Base-by-base conservation (phyloP, 1,140 invertebrate genomes). In the Cataglyphis hispanica region DNA sequence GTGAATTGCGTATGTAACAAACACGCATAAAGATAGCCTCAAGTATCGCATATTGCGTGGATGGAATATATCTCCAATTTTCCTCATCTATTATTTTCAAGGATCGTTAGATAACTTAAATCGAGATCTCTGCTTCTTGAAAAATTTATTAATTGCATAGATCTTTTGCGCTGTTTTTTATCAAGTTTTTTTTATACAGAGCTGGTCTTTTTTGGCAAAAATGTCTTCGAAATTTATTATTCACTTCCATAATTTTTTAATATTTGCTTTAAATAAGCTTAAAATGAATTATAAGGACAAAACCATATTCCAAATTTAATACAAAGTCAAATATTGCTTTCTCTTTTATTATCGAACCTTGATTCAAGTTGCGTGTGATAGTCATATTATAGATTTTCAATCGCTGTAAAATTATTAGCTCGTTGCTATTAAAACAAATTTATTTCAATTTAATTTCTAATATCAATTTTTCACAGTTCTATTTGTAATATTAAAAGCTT, bases 1-100 rank as follows among this genome's bases (percentile, higher is more conserved):
- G 67, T 43, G 74, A 89, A 89, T 85, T 85, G 63, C 72, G 53
- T n/a, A 80, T 64, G 78, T 40, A 58, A 80, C 31, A 72, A 60
- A 87, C 34, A 46, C 53, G 60, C 27, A 31, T 70, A 81, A 86
- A 69, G 40, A 76, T 88, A 74, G 80, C 11, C 37, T 61, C 74
- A 85, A 69, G 67, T 88, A 78, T 27, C 56, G 13, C 53, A 40
- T 25, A 80, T 69, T 37, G 63, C 63, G 0, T 31, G 0, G 1
- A 69, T 0, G 40, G 46, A 58, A 69, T 40, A 69, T 63, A 2
- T 69, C n/a, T 34, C 11, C 19, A 53, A 40, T 25, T 56, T 8
- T 50, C 16, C 10, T 53, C 5, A 31, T 2, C 22, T 56, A 7
- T 80, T 37, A 56, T 37, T 69, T 7, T 53, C 63, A 80, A 69